A percentile compares a stretch with the other conserved stretches of the same genome.
Evolutionary conservation across 2,888 invertebrate species (phyloP).

Genomic region (Cataglyphis rosenhaueri): DNA sequence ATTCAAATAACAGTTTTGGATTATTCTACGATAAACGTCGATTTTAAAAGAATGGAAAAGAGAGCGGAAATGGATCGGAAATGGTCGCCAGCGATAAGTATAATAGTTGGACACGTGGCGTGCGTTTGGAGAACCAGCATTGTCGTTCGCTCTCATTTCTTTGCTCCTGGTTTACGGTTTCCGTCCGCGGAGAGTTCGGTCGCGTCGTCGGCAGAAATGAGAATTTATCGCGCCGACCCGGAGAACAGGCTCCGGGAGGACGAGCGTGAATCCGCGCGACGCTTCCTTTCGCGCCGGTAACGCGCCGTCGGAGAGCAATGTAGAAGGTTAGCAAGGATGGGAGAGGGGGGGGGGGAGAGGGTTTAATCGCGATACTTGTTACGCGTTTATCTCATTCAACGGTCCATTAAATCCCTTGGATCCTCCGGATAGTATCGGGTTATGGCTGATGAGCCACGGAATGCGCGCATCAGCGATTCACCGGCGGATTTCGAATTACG

Average conservation of each 20-base stretch:
- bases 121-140: neutral
- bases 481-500: slow-evolving; percentile 53
- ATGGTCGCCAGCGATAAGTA: neutral
- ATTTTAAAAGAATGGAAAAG: neutral
- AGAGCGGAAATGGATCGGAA: neutral
- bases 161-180: neutral
- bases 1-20: neutral
- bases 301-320: slow-evolving; percentile 47
- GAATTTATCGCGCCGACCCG: slow-evolving; percentile 41
- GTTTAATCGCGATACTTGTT: slow-evolving; percentile 71
- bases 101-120: neutral
- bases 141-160: slow-evolving; percentile 6
- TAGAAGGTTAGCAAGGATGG: no score
- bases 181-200: neutral
- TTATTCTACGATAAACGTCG: neutral
- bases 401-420: slow-evolving; percentile 67
- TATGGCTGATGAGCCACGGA: slow-evolving; percentile 65
- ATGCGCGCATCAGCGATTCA: slow-evolving; percentile 60
- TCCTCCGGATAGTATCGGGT: slow-evolving; percentile 62
- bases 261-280: slow-evolving; percentile 16
- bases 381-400: slow-evolving; percentile 72
- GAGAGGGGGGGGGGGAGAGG: slow-evolving; percentile 1
- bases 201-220: slow-evolving; percentile 35
- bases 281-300: slow-evolving; percentile 8
- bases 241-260: neutral